Conservation (phyloP, 2,888 invertebrate species). For the Sturmia bella region DNA sequence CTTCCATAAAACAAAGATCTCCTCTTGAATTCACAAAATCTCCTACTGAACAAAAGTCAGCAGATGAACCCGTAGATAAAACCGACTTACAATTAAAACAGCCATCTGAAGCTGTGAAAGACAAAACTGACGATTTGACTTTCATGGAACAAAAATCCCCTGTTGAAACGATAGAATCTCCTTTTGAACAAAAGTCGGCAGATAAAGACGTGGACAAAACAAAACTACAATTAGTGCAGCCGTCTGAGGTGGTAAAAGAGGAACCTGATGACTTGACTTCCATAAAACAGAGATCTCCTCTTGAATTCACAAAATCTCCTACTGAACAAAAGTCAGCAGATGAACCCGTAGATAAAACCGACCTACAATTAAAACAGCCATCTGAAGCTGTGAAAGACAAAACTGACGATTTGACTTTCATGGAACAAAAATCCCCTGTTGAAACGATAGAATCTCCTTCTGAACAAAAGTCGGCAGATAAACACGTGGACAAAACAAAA, state of each 20-base stretch:
- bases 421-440: too few relatives aligned
- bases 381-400: too few relatives aligned
- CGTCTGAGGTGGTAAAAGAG: background rate
- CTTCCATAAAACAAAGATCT: too few relatives aligned
- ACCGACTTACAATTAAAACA: background rate
- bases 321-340: background rate
- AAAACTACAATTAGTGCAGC: background rate
- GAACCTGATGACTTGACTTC: background rate
- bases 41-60: background rate
- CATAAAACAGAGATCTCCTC: constrained; percentile 1
- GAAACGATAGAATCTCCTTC: background rate
- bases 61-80: background rate
- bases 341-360: background rate
- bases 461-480: background rate
- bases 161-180: background rate
- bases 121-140: background rate
- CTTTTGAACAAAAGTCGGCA: background rate
- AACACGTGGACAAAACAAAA: background rate
- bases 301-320: constrained; percentile 5
- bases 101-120: background rate
- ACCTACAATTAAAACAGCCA: too few relatives aligned
- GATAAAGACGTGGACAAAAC: too few relatives aligned
- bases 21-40: too few relatives aligned
- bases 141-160: background rate
- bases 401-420: too few relatives aligned